Conservation (phyloP, 2,113 vertebrate genomes). For the Cyprinodon brontotheroides region DNA sequence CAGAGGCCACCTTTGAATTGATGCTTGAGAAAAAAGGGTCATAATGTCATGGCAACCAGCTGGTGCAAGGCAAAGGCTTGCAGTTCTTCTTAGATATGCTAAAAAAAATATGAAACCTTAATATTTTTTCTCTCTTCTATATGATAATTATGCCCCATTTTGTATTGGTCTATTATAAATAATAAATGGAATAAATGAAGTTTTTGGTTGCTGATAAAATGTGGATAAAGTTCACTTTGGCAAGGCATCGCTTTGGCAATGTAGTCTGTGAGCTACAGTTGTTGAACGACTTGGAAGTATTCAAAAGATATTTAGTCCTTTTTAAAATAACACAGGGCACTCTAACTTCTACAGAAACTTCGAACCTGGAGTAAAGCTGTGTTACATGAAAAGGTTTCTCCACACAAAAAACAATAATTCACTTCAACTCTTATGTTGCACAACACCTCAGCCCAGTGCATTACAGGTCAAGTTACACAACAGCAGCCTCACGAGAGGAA, state of each 20-base stretch:
- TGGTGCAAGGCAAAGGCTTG: too few species aligned
- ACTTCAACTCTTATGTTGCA: slow-evolving; percentile 8
- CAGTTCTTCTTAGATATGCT: too few species aligned
- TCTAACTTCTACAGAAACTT: background rate
- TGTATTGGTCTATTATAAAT: too few species aligned
- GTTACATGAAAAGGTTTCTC: slow-evolving; percentile 6
- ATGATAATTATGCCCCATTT: too few species aligned
- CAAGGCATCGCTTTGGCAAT: background rate
- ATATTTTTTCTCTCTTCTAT: too few species aligned
- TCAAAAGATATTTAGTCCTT: background rate
- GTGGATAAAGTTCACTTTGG: background rate
- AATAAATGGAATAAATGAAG: too few species aligned
- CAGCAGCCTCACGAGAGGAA: slow-evolving; percentile 31
- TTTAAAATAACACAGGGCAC: background rate
- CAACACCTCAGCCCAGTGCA: background rate
- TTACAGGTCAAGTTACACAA: slow-evolving; percentile 59
- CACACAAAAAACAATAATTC: background rate
- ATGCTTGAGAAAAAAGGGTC: too few species aligned
- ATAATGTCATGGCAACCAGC: background rate
- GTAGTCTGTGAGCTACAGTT: background rate
- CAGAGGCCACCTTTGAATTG: background rate
- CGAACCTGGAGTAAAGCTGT: background rate
- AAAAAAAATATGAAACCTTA: too few species aligned
- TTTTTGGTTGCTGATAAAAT: background rate
- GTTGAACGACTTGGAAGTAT: background rate